phyloP scores from a whole-genome alignment of 1,140 invertebrate genomes.

The Grapholita molesta region DNA sequence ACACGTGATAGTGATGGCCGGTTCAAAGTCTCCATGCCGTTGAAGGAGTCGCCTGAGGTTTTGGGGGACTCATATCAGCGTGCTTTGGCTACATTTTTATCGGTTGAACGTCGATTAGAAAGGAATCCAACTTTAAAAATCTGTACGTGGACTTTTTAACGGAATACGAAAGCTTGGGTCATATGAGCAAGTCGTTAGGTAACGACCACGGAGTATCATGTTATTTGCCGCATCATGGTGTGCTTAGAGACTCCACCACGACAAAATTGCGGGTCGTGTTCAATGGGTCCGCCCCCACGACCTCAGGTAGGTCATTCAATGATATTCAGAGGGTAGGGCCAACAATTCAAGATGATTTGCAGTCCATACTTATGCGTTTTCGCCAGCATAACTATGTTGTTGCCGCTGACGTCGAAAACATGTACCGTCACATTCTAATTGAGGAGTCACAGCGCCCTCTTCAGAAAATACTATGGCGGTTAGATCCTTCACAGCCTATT shows the following conservation, averaged over 20 bases:
- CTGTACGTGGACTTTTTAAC: not conserved
- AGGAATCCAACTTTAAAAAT: not conserved
- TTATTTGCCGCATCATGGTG: constrained; percentile 7
- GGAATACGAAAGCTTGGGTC: constrained; percentile 15
- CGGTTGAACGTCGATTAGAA: not conserved
- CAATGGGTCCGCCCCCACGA: constrained; percentile 16
- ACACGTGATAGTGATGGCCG: not conserved
- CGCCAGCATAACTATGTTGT: constrained; percentile 35
- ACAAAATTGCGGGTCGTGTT: not conserved
- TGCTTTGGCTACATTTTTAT: not conserved
- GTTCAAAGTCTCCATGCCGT: not conserved
- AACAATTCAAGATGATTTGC: constrained; percentile 47
- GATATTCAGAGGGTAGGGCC: constrained; percentile 40
- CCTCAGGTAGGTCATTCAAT: constrained; percentile 46
- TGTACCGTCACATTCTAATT: constrained; percentile 57
- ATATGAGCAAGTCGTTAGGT: not conserved
- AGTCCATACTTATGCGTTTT: constrained; percentile 47
- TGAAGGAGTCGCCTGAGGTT: not conserved
- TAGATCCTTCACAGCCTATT: not conserved
- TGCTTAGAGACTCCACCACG: not conserved
- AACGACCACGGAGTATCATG: not conserved
- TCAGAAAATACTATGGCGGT: constrained; percentile 52
- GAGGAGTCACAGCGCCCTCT: constrained; percentile 31
- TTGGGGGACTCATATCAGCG: constrained; percentile 2
- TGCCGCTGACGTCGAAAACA: constrained; percentile 49